These are phyloP conservation scores for Andrena camellia DNA, from an alignment of 2,888 invertebrate genomes.

Conservation along the genomic window DNA sequence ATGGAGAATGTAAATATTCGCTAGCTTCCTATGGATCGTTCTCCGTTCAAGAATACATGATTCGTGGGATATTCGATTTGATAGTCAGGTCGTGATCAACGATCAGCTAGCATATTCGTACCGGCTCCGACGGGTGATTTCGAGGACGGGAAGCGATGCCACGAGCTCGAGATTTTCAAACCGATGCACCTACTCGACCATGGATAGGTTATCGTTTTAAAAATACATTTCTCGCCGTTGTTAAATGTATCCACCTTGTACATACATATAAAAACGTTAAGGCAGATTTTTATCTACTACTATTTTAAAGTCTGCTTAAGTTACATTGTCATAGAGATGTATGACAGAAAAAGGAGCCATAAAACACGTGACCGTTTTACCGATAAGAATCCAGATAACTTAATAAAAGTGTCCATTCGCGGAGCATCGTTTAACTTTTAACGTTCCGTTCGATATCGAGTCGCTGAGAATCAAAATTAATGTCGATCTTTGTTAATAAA, in stretches of 20 bases:
- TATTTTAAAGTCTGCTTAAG: conserved; percentile 23
- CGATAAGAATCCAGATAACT: neutral
- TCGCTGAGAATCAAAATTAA: neutral
- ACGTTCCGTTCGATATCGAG: conserved; percentile 7
- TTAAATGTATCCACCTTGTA: conserved; percentile 46
- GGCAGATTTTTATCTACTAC: conserved; percentile 26
- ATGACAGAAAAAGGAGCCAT: neutral
- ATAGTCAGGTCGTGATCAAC: neutral
- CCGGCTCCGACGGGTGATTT: neutral
- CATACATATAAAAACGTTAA: conserved; percentile 45
- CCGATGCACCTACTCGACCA: neutral
- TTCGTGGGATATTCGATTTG: neutral
- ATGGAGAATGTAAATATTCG: conserved; percentile 82
- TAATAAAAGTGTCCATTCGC: neutral
- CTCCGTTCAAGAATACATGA: neutral
- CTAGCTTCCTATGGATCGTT: neutral
- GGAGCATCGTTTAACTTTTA: conserved; percentile 4
- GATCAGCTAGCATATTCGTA: neutral
- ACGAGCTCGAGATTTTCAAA: neutral
- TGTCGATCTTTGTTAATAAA: neutral
- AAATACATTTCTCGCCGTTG: conserved; percentile 25
- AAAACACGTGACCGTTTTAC: conserved; percentile 17
- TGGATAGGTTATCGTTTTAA: conserved; percentile 23
- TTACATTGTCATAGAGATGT: conserved; percentile 14
- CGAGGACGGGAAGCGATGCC: neutral